Base-by-base conservation (phyloP, 2,113 vertebrate species). In the Hydrochoerus hydrochaeris region DNA sequence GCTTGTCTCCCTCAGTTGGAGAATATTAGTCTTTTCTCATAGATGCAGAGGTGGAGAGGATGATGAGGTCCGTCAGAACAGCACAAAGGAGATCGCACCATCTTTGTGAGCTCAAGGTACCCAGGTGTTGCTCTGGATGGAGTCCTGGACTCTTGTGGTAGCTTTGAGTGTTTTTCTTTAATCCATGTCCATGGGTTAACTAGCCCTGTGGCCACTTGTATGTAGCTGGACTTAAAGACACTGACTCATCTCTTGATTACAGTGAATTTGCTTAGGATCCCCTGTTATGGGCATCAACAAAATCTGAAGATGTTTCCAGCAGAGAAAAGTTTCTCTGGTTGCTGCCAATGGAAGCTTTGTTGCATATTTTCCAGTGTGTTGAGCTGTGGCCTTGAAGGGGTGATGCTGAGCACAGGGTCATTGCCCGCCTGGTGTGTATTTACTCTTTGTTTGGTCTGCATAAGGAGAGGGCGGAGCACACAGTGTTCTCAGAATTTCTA, bases 301-400 rank as follows among this genome's bases (percentile, higher is more conserved):
- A 92, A 30, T 46, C 92, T 63, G 65, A 91, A 52, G 38, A 38
- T 54, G 11, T 88, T 78, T 90, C 71, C 35, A 58, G 57, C 19
- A 77, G 49, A 69, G 78, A 46, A 73, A n/a, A n/a, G 10, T 89
- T 78, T 73, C 14, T 1, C 22, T 30, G 11, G 19, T 35, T 83
- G 26, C 26, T 88, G 35, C 12, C 30, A 16, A 54, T 11, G 41
- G 52, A 58, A 11, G 30, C 22, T 46, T 30, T 8, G 32, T 20
- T 20, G 2, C 6, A 0, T 60, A 35, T 85, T 49, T 69, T 63
- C 52, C 41, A 5, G 28, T 35, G 7, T 58, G 7, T 7, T 65
- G 44, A 41, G 28, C 35, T 12, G 11, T 58, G 73, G 75, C 46
- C 38, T 52, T 32, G 20, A 3, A 17, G 13, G 65, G 54, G 41